Evolutionary conservation across 2,888 invertebrate species (phyloP), one percentile per base, ranked within the genome.

Genomic region (Odontocerum albicorne): DNA sequence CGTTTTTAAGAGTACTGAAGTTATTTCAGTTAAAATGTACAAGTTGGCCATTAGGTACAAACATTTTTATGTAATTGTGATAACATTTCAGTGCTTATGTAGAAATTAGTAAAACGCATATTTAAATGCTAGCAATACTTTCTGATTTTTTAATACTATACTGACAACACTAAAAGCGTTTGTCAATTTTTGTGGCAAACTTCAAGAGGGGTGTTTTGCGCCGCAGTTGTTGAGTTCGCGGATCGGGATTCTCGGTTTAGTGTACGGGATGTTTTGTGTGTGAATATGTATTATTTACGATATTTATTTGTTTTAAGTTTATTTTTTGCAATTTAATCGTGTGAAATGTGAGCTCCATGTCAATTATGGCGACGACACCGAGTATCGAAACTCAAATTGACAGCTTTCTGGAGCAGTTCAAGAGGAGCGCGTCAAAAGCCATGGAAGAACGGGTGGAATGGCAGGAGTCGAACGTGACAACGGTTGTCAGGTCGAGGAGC

Each of bases 301-400:
- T 50, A 40, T 50, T 50, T 42, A 33, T 21, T 21, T 22, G 32
- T 49, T 40, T 27, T 21, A n/a, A 4, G 33, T 46, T 19, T 32
- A 32, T 21, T 21, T 8, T 33, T 20, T 46, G 8, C 10, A 27
- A 27, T 7, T 21, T 35, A 17, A 35, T 19, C 13, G 35, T 50
- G 50, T 50, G 43, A 50, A 33, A 21, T 15, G 35, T 27, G 21
- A 7, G 13, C 13, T 40, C 2, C 4, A 10, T 32, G 32, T 33
- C 19, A 42, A 31, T 35, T 68, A 84, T 84, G 83, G 80, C 74
- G 70, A 84, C 86, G 65, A 84, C 85, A 62, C 83, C 84, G 63
- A 88, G 83, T 64, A 85, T 88, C 71, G 89, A 90, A 77, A 87
- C 85, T 66, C 88, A 89, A 79, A 89, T 90, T 77, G 90, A 90